Percentiles rank a stretch among this genome's conserved stretches.
These are phyloP conservation scores for Neodontobutis hainanensis DNA, from an alignment of 2,113 vertebrate genomes.

Conservation along the genomic window DNA sequence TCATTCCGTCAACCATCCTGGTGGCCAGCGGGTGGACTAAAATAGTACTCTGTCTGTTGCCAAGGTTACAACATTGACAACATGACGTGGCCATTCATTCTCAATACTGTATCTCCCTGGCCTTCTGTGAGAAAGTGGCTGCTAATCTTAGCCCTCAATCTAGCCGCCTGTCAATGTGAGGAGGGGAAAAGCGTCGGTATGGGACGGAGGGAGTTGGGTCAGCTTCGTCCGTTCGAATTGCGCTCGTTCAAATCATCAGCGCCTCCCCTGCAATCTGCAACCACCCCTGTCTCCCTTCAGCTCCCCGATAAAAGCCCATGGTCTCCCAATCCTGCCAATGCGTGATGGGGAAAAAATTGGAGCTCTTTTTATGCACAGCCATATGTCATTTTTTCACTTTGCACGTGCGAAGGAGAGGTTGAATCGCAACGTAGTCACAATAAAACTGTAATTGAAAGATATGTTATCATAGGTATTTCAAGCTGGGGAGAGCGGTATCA, in stretches of 20 bases:
- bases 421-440: slow-evolving; percentile 77
- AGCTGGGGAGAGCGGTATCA: slow-evolving; percentile 67
- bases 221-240: slow-evolving; percentile 48
- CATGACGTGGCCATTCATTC: slow-evolving; percentile 85
- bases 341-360: slow-evolving; percentile 63
- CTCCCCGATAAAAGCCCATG: slow-evolving; percentile 65
- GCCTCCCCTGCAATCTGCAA: slow-evolving; percentile 3
- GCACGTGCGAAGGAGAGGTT: slow-evolving; percentile 64
- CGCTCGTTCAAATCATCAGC: slow-evolving; percentile 50
- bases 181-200: slow-evolving; percentile 65
- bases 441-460: slow-evolving; percentile 84
- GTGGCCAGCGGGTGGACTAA: slow-evolving; percentile 76
- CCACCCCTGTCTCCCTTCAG: slow-evolving; percentile 48
- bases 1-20: slow-evolving; percentile 52
- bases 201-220: slow-evolving; percentile 65
- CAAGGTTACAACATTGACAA: slow-evolving; percentile 88
- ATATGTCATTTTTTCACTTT: slow-evolving; percentile 71
- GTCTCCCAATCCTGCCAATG: slow-evolving; percentile 39
- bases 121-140: slow-evolving; percentile 84
- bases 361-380: slow-evolving; percentile 70
- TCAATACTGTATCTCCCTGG: slow-evolving; percentile 83
- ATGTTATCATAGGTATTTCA: slow-evolving; percentile 78
- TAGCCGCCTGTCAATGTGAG: slow-evolving; percentile 79
- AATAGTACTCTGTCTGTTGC: slow-evolving; percentile 84
- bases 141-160: slow-evolving; percentile 86